A percentile compares a stretch with the other conserved stretches of the same genome.
Conservation (phyloP, 2,797 vertebrate genomes). For the Lophotriccus pileatus region DNA sequence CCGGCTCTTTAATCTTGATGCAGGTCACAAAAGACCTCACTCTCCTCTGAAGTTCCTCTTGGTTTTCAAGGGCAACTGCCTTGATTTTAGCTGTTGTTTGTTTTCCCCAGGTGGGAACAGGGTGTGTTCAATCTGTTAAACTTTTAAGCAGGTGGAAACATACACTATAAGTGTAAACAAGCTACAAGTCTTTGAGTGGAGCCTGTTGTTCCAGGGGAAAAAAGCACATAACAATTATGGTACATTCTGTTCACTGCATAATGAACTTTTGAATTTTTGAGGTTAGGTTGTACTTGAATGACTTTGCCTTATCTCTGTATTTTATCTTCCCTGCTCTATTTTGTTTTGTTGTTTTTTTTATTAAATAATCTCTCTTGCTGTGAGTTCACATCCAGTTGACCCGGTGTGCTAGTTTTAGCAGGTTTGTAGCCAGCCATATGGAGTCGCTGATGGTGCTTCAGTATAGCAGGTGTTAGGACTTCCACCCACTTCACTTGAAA, state of each 20-base stretch:
- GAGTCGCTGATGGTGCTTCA: background rate
- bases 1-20: background rate
- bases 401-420: background rate
- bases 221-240: background rate
- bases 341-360: background rate
- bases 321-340: background rate
- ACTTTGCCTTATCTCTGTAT: background rate
- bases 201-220: background rate
- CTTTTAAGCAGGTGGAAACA: background rate
- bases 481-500: background rate
- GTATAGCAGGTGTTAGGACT: background rate
- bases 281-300: background rate
- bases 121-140: constrained; percentile 18
- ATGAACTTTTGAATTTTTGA: constrained; percentile 16
- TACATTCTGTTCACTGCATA: background rate
- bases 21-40: background rate
- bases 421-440: background rate
- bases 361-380: background rate
- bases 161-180: background rate
- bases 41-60: background rate
- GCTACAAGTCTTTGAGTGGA: background rate
- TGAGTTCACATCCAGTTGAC: background rate
- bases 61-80: background rate
- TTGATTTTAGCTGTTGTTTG: constrained; percentile 16
- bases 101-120: background rate